Evolutionary conservation across 2,113 vertebrate species (phyloP).

Genomic region (Perognathus longimembris): DNA sequence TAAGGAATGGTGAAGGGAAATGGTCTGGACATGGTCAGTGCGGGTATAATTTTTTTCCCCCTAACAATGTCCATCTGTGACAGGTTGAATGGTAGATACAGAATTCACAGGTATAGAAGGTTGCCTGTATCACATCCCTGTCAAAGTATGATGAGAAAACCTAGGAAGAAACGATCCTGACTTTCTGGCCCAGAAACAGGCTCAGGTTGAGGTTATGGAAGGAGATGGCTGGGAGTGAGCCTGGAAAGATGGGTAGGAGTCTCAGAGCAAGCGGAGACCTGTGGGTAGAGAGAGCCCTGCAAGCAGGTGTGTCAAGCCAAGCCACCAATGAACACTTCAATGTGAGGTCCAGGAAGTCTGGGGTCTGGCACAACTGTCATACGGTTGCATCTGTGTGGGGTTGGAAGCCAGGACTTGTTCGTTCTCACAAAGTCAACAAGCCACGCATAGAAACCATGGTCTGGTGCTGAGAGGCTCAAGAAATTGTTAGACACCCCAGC

Average conservation of each 20-base stretch:
- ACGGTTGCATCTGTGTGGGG: neutral
- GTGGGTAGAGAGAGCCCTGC: neutral
- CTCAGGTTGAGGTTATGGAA: neutral
- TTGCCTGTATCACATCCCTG: neutral
- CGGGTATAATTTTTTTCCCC: neutral
- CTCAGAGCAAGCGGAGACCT: neutral
- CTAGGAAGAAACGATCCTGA: neutral
- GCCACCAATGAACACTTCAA: neutral
- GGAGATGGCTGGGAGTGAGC: neutral
- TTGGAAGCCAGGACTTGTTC: too few relatives aligned
- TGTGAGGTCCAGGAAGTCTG: neutral
- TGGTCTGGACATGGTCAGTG: neutral
- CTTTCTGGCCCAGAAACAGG: neutral
- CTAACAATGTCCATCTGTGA: neutral
- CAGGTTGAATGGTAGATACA: neutral
- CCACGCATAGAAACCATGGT: neutral
- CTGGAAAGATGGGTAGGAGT: neutral
- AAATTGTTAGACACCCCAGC: neutral
- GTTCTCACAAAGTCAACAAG: neutral
- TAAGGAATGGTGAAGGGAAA: neutral
- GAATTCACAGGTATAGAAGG: neutral
- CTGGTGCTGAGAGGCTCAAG: neutral
- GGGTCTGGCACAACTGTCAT: accelerated
- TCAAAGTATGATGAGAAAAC: neutral
- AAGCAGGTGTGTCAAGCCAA: neutral